phyloP scores from a whole-genome alignment of 2,888 invertebrate species.

The Tinea trinotella region DNA sequence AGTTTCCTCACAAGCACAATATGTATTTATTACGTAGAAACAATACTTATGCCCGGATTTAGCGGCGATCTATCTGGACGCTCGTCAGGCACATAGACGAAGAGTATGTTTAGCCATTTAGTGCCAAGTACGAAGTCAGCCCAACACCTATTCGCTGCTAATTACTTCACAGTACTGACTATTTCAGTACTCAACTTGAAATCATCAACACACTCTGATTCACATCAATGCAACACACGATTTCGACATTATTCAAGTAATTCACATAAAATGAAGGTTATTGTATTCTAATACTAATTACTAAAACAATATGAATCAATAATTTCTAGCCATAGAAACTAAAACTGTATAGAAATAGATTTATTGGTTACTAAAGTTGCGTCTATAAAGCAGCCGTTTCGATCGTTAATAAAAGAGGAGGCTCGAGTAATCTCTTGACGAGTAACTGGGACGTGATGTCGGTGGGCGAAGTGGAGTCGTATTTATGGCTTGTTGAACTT shows the following conservation, averaged over 20 bases:
- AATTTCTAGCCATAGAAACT: not conserved
- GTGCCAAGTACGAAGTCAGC: constrained; percentile 44
- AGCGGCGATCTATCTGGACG: not conserved
- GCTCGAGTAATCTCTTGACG: not conserved
- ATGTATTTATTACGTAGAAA: not conserved
- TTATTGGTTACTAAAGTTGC: not conserved
- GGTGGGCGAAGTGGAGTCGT: not conserved
- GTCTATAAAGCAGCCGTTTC: not conserved
- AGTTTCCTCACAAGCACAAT: not conserved
- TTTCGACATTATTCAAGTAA: constrained; percentile 40
- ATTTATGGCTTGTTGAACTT: not conserved
- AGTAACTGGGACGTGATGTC: not conserved
- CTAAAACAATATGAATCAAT: not conserved
- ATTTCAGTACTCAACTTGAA: constrained; percentile 53
- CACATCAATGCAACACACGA: constrained; percentile 44
- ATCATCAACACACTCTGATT: constrained; percentile 53
- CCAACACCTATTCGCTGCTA: constrained; percentile 41
- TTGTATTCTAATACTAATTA: not conserved
- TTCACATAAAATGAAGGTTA: constrained; percentile 8
- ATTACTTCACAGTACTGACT: constrained; percentile 50
- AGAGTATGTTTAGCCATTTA: not conserved
- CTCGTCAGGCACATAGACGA: not conserved
- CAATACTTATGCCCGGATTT: not conserved
- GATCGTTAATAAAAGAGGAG: not conserved
- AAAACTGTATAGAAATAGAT: not conserved